Conservation (phyloP, 1,140 invertebrate genomes). For the Drosophila pruinosa region DNA sequence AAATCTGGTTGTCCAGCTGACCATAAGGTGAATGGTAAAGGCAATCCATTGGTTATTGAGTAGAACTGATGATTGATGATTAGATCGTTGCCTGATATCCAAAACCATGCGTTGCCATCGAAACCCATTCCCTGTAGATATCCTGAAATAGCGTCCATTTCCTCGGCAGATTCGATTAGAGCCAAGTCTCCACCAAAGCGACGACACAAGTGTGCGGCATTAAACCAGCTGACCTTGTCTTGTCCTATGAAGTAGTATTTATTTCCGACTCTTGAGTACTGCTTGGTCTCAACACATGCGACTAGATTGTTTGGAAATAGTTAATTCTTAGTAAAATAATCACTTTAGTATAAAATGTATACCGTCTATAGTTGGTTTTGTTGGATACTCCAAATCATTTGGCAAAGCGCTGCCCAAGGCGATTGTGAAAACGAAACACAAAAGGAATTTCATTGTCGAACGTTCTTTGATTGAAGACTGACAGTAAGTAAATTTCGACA, state of each 20-base stretch:
- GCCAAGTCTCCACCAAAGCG: conserved; percentile 8
- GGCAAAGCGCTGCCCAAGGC: background rate
- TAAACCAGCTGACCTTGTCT: background rate
- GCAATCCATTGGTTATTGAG: conserved; percentile 17
- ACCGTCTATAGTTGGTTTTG: background rate
- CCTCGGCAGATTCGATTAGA: conserved; percentile 7
- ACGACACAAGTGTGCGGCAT: conserved; percentile 17
- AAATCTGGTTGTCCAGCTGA: conserved; percentile 35
- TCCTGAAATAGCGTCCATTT: conserved; percentile 4
- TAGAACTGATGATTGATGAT: background rate
- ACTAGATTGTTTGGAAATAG: background rate
- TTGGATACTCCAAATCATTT: background rate
- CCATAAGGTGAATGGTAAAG: conserved; percentile 26
- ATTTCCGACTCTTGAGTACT: background rate
- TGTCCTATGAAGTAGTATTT: conserved; percentile 23
- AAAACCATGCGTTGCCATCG: background rate
- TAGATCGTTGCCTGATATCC: conserved; percentile 46
- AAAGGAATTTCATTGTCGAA: background rate
- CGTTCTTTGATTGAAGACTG: background rate
- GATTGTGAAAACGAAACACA: background rate
- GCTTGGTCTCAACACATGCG: background rate
- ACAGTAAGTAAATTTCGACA: background rate
- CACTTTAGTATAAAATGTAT: background rate
- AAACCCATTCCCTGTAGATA: background rate
- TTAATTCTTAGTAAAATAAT: background rate